phyloP scores from a whole-genome alignment of 2,888 invertebrate genomes.

The Eulithis testata region DNA sequence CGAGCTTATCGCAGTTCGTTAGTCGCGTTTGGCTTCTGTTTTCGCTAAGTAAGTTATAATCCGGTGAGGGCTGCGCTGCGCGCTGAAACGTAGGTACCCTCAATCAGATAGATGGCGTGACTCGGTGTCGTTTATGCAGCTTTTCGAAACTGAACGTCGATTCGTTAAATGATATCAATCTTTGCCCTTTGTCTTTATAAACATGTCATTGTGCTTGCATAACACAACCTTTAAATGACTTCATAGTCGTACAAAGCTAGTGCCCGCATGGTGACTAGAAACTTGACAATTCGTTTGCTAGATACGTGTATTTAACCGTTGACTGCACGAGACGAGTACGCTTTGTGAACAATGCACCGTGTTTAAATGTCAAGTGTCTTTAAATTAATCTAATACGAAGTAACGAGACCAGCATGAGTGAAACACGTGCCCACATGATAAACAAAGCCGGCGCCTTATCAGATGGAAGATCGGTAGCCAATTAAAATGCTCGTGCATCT shows the following conservation, averaged over 20 bases:
- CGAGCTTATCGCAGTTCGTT: slow-evolving; percentile 77
- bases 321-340: slow-evolving; percentile 37
- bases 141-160: slow-evolving; percentile 76
- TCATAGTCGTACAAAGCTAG: slow-evolving; percentile 50
- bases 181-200: slow-evolving; percentile 81
- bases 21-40: slow-evolving; percentile 76
- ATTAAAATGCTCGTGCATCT: slow-evolving; percentile 84
- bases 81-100: slow-evolving; percentile 60
- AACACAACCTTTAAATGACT: slow-evolving; percentile 62
- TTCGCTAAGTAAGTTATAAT: slow-evolving; percentile 83
- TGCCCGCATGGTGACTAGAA: slow-evolving; percentile 69
- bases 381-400: slow-evolving; percentile 38
- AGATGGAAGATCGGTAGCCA: slow-evolving; percentile 75
- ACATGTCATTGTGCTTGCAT: slow-evolving; percentile 74
- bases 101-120: slow-evolving; percentile 83
- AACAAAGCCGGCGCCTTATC: slow-evolving; percentile 75
- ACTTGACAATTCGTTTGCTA: slow-evolving; percentile 56
- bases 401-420: slow-evolving; percentile 57
- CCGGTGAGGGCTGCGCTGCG: slow-evolving; percentile 71
- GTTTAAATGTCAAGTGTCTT: slow-evolving; percentile 40
- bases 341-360: slow-evolving; percentile 27
- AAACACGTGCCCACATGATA: slow-evolving; percentile 76
- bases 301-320: slow-evolving; percentile 55
- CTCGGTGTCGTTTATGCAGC: slow-evolving; percentile 79
- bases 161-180: slow-evolving; percentile 83